Evolutionary conservation across 1,140 invertebrate genomes (phyloP), one percentile per base, ranked within the genome.

Genomic region (Meloidogyne exigua): DNA sequence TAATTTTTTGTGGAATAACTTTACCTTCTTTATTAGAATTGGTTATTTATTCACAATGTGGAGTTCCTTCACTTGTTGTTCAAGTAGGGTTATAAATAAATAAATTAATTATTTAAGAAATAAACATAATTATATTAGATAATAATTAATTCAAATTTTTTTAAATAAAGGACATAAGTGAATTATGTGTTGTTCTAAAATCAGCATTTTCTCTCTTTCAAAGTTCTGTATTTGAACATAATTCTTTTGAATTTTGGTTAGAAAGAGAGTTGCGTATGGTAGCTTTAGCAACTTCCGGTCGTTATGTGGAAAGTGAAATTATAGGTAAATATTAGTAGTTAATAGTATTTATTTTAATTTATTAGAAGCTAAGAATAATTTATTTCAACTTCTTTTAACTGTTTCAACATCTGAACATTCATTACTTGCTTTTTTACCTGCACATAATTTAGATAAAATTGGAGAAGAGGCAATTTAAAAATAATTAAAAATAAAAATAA

Each of bases 31-130:
- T 85, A 26, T 64, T 73, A 21, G 83, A 84, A 72, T 44, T 85
- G 13, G 36, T 73, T 25, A 68, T 77, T 32, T 86, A 81, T 57
- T 49, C 80, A 15, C 78, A 86, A 67, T 85, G 81, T 71, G 82
- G 82, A 26, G 78, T 86, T 57, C 84, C 84, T 1, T 81, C 76
- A 23, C 44, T 84, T 13, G 76, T 86, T 64, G 74, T 85, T 10
- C 79, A 85, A 67, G 82, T 81, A 72, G 12, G 15, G 3, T 49
- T 12, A 7, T 64, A 15, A 2, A 13, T 13, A n/a, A n/a, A n/a
- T n/a, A n/a, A n/a, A n/a, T n/a, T n/a, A n/a, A n/a, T n/a, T n/a
- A n/a, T n/a, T n/a, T n/a, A n/a, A n/a, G n/a, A n/a, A n/a, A n/a
- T n/a, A n/a, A n/a, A n/a, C n/a, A n/a, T n/a, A n/a, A n/a, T n/a